Evolutionary conservation across 2,797 vertebrate species (phyloP).

Genomic region (Xenops minutus): DNA sequence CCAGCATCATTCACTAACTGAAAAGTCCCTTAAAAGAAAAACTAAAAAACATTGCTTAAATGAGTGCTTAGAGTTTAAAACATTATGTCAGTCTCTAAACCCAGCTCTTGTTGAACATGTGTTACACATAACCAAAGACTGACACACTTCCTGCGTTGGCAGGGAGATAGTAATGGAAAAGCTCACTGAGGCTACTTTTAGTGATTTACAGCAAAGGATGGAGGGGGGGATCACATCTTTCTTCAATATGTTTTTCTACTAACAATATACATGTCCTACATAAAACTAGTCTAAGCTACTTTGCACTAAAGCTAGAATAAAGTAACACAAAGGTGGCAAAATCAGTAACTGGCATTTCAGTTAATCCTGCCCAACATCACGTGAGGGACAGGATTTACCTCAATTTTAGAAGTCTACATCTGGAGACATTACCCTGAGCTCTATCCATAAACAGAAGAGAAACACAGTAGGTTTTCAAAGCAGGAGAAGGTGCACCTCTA

Average conservation of each 20-base stretch:
- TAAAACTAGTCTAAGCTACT: background rate
- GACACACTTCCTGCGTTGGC: conserved; percentile 60
- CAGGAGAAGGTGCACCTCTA: background rate
- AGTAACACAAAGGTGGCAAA: background rate
- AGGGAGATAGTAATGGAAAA: conserved; percentile 49
- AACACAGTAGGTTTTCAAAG: background rate
- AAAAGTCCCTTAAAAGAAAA: background rate
- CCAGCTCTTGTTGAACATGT: conserved; percentile 46
- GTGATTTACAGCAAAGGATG: conserved; percentile 54
- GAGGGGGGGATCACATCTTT: conserved; percentile 25
- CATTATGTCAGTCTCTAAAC: background rate
- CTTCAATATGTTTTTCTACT: conserved; percentile 54
- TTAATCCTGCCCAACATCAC: background rate
- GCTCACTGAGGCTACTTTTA: conserved; percentile 19
- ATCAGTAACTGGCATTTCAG: background rate
- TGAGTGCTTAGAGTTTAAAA: conserved; percentile 2
- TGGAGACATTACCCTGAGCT: background rate
- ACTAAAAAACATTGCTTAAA: conserved; percentile 3
- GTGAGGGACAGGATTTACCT: background rate
- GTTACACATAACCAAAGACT: conserved; percentile 57
- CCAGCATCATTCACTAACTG: background rate
- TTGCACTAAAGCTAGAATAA: background rate
- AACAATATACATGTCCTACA: background rate
- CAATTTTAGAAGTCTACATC: background rate
- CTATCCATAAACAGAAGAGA: background rate